Evolutionary conservation across 2,888 invertebrate genomes (phyloP).

Genomic region (Hesperia comma): DNA sequence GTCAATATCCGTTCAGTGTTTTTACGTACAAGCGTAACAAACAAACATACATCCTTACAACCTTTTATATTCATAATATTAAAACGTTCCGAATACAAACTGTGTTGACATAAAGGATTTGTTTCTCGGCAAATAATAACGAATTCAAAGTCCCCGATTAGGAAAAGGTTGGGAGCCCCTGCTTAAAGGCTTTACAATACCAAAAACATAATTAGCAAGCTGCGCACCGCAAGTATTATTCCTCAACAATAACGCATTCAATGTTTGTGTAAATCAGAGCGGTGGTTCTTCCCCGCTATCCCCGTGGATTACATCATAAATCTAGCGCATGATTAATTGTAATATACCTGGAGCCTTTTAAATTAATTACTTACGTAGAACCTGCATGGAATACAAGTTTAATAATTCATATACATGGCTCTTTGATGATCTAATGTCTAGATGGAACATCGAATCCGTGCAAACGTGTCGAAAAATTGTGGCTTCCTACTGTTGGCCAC

Average conservation of each 20-base stretch:
- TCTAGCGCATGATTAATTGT: slow-evolving; percentile 8
- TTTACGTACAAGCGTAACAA: no score
- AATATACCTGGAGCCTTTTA: slow-evolving; percentile 8
- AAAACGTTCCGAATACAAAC: no score
- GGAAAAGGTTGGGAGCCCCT: background rate
- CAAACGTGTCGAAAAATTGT: no score
- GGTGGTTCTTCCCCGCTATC: background rate
- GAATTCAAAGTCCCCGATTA: no score
- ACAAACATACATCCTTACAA: no score
- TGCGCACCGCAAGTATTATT: background rate
- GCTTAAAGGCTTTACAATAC: background rate
- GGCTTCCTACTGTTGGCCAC: no score
- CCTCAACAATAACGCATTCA: background rate
- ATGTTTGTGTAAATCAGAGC: background rate
- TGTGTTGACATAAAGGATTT: no score
- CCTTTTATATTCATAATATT: no score
- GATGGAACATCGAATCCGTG: no score
- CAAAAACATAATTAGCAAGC: background rate
- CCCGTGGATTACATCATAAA: slow-evolving; percentile 3
- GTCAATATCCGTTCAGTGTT: no score
- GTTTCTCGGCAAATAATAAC: no score
- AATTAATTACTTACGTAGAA: slow-evolving; percentile 10
- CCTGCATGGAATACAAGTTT: background rate
- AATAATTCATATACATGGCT: background rate
- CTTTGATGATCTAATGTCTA: no score